phyloP scores from a whole-genome alignment of 1,140 invertebrate species.

The Lucilia cuprina region DNA sequence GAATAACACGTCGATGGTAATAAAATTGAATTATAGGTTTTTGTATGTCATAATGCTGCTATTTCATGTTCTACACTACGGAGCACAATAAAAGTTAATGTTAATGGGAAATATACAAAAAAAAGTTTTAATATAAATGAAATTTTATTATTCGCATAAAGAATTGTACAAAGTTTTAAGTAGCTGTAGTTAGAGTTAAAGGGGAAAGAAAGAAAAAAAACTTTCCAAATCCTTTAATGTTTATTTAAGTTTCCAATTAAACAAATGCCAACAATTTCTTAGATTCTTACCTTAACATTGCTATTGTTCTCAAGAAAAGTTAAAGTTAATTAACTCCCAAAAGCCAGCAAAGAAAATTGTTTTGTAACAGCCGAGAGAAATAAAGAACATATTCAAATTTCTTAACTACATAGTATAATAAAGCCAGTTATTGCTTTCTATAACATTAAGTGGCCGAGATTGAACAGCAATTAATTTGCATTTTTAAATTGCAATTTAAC shows the following conservation, averaged over 20 bases:
- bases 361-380: background rate
- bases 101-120: background rate
- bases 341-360: background rate
- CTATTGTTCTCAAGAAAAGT: background rate
- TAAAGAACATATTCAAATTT: background rate
- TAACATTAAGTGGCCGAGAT: background rate
- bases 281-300: background rate
- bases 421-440: background rate
- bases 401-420: background rate
- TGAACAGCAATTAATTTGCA: slow-evolving; percentile 60
- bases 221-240: background rate
- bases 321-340: slow-evolving; percentile 22
- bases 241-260: slow-evolving; percentile 32
- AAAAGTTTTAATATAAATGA: background rate
- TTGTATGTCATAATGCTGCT: slow-evolving; percentile 16
- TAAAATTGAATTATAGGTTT: slow-evolving; percentile 63
- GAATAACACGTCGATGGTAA: slow-evolving; percentile 53
- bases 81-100: slow-evolving; percentile 37
- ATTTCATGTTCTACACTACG: background rate
- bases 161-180: background rate
- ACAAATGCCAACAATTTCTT: slow-evolving; percentile 33
- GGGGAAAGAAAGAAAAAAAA: background rate
- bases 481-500: slow-evolving; percentile 55
- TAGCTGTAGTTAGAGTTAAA: background rate
- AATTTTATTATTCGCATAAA: background rate